These are phyloP conservation scores for Phylloscopus trochilus DNA, from an alignment of 2,113 vertebrate species.

Conservation along the genomic window DNA sequence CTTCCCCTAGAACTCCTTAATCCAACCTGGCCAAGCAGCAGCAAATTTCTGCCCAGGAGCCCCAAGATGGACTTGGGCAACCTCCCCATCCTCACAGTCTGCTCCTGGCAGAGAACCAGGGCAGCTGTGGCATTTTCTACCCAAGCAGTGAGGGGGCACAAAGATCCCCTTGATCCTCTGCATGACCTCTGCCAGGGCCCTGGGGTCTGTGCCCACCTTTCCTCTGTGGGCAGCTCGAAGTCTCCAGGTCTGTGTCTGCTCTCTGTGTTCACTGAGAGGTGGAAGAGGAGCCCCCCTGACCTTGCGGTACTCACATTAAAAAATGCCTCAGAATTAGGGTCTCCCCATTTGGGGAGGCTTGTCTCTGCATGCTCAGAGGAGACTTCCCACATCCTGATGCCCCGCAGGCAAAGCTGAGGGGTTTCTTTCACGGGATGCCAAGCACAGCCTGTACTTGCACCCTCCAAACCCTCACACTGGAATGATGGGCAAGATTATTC, in stretches of 20 bases:
- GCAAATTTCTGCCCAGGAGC: not conserved
- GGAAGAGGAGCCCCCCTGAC: not conserved
- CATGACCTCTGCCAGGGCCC: not conserved
- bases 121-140: not conserved
- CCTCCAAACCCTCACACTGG: not conserved
- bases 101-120: not conserved
- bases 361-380: not conserved
- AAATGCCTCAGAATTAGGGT: not conserved
- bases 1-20: not conserved
- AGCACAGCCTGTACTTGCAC: not conserved
- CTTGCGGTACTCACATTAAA: rapidly evolving
- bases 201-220: not conserved
- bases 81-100: not conserved
- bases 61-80: not conserved
- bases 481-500: not conserved
- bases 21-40: not conserved
- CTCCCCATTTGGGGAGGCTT: not conserved
- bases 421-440: not conserved
- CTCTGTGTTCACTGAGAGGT: not conserved
- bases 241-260: not conserved
- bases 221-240: rapidly evolving
- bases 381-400: not conserved
- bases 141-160: rapidly evolving
- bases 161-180: not conserved
- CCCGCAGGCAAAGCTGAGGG: not conserved